Evolutionary conservation across 2,113 vertebrate species (phyloP), one percentile per base, ranked within the genome.

Genomic region (Pygoscelis antarcticus): DNA sequence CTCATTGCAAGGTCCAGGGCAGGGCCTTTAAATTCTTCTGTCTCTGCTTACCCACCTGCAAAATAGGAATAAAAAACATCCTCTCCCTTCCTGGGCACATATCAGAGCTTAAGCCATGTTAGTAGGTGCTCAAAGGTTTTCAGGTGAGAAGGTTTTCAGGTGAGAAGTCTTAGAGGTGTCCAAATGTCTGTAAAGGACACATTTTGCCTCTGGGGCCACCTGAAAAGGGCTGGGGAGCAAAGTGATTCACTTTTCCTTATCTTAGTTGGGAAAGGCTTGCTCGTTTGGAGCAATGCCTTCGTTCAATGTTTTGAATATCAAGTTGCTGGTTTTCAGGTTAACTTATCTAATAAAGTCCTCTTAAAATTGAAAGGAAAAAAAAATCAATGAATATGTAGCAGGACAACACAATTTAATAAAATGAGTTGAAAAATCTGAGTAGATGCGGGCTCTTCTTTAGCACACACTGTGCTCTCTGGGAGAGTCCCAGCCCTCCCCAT

Each of bases 351-450:
- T 23, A 12, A 76, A 81, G 1, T 54, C 30, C 21, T 87, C 66
- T 76, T 22, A 47, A 79, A 69, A 72, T 14, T 3, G 55, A 55
- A 81, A 79, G 7, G 14, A 25, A 54, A 44, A 17, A 60, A 17
- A 60, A 30, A 16, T 7, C 9, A 3, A 23, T 38, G 8, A 22
- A 13, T 60, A 34, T 0, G 0, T 5, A 65, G 32, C 17, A 78
- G 22, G 40, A n/a, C 16, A 44, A 12, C 1, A 47, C 2, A 18
- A 46, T 57, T 72, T 55, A 47, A 18, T 40, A 34, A 62, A 76
- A 42, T 1, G 1, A 20, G 36, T 26, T 36, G 74, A 83, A 83
- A 86, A 86, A 66, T 34, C 12, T 38, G 47, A 68, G 47, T 5
- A 23, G 57, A 17, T 34, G 30, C 36, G 9, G 36, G 14, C 15